Evolutionary conservation across 2,113 vertebrate species (phyloP).

Genomic region (Podarcis cretensis): DNA sequence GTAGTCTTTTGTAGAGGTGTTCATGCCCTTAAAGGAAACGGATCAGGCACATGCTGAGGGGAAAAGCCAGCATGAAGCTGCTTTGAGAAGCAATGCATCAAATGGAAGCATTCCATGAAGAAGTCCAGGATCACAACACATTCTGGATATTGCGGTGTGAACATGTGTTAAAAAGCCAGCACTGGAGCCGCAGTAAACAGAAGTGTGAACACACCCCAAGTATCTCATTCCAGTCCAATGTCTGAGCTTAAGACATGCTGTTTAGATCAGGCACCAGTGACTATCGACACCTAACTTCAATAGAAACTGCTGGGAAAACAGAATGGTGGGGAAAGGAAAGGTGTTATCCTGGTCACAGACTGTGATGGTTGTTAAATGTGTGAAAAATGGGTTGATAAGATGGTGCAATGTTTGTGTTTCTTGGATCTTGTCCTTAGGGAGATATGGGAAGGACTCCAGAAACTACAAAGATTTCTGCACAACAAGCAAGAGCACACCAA

Average conservation of each 20-base stretch:
- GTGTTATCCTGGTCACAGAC: background rate
- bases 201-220: no score
- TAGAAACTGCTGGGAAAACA: background rate
- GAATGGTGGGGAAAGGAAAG: background rate
- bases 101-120: no score
- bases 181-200: no score
- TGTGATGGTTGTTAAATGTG: background rate
- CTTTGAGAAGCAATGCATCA: no score
- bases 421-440: background rate
- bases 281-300: background rate
- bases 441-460: background rate
- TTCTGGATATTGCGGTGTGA: no score
- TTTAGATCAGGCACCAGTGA: background rate
- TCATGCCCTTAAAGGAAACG: no score
- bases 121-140: no score
- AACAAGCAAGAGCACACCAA: background rate
- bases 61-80: no score
- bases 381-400: background rate
- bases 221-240: background rate
- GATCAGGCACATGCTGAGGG: no score
- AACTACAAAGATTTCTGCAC: background rate
- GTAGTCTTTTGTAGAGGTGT: no score
- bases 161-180: no score
- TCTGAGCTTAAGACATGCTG: background rate
- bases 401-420: background rate